Conservation (phyloP, 92 coral and sea anemone genomes). For the Epizoanthus illoricatus region DNA sequence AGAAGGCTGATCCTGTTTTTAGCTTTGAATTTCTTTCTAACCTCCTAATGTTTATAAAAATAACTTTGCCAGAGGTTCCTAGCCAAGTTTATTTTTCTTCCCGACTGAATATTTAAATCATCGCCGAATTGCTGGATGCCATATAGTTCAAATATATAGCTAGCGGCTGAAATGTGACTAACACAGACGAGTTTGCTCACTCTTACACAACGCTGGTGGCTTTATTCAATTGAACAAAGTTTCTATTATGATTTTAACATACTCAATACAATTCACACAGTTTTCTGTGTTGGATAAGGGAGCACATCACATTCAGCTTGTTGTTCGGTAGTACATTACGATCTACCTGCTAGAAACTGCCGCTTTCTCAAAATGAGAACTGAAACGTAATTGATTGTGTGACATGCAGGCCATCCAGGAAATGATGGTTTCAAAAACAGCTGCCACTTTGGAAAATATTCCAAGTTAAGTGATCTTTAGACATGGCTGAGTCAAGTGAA, state of each 20-base stretch:
- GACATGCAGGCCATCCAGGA: slow-evolving; percentile 5
- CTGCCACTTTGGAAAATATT: slow-evolving; percentile 6
- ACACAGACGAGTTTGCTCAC: no score
- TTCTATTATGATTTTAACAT: no score
- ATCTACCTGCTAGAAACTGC: neutral
- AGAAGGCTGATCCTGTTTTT: neutral
- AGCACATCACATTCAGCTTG: neutral
- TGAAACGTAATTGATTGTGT: neutral
- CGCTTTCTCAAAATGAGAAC: neutral
- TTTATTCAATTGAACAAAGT: no score
- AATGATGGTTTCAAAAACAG: neutral
- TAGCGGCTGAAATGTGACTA: no score
- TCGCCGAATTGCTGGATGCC: neutral
- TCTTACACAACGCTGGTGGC: no score
- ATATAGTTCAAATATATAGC: neutral
- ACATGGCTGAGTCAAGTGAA: neutral
- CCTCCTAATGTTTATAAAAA: neutral
- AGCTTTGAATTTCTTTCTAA: neutral
- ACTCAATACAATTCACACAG: no score
- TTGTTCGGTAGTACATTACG: neutral
- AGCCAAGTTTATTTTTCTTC: neutral
- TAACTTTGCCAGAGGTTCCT: neutral
- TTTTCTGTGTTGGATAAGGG: no score
- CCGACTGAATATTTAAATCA: neutral
- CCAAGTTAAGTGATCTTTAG: slow-evolving; percentile 20